These are phyloP conservation scores for Nemopilema nomurai DNA, from an alignment of 30 jellyfish, hydroid and myxozoan genomes.

Conservation along the genomic window DNA sequence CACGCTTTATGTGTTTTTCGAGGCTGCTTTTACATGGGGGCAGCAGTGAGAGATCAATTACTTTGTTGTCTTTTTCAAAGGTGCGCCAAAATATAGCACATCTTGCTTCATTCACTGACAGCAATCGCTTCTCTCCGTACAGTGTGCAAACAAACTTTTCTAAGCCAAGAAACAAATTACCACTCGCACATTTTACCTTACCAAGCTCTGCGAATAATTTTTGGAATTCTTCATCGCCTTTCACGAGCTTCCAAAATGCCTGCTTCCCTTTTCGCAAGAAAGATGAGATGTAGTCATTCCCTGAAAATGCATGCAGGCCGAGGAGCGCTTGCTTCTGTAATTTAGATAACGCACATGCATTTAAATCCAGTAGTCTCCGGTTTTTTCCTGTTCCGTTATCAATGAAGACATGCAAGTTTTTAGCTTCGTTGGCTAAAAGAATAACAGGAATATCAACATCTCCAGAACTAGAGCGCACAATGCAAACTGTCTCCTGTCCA, in stretches of 20 bases:
- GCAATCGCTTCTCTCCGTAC: constrained; percentile 23
- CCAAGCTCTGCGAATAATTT: constrained; percentile 36
- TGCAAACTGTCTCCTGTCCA: constrained; percentile 24
- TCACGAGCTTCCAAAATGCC: constrained; percentile 27
- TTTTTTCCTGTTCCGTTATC: constrained; percentile 40
- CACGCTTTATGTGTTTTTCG: constrained; percentile 25
- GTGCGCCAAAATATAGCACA: constrained; percentile 24
- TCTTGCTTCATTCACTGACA: constrained; percentile 27
- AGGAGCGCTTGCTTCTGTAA: not conserved
- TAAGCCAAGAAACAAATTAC: not conserved
- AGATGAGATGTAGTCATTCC: constrained; percentile 43
- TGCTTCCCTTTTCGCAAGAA: constrained; percentile 37
- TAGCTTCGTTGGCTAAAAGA: not conserved
- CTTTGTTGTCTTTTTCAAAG: constrained; percentile 34
- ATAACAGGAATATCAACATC: constrained; percentile 23
- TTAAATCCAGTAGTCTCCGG: constrained; percentile 18
- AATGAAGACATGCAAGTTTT: constrained; percentile 12
- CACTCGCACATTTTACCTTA: not conserved
- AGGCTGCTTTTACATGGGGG: constrained; percentile 44
- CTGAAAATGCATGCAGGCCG: constrained; percentile 60
- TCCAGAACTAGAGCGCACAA: constrained; percentile 54
- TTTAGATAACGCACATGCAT: not conserved
- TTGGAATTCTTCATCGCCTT: constrained; percentile 13
- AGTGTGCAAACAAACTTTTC: constrained; percentile 48
- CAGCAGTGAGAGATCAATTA: constrained; percentile 47